These are phyloP conservation scores for Falco peregrinus DNA, from an alignment of 2,797 vertebrate genomes.

Conservation along the genomic window DNA sequence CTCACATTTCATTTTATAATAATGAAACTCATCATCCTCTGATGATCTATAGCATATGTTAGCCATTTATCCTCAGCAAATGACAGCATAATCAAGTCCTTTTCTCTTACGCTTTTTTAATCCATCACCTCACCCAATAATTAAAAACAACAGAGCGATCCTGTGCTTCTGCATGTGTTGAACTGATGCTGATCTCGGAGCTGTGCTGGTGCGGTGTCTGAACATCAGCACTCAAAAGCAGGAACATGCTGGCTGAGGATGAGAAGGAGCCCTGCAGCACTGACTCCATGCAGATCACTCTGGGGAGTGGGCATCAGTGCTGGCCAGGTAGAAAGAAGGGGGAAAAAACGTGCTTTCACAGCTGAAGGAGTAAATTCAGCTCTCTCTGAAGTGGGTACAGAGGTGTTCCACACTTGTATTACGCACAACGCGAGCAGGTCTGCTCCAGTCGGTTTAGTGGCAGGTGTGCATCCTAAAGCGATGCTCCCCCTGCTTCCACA, in stretches of 20 bases:
- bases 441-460: background rate
- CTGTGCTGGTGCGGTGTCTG: background rate
- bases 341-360: background rate
- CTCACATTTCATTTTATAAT: background rate
- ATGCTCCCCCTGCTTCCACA: background rate
- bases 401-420: background rate
- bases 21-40: background rate
- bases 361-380: background rate
- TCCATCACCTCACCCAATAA: background rate
- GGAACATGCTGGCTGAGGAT: background rate
- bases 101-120: background rate
- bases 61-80: background rate
- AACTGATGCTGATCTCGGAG: background rate
- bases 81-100: background rate
- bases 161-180: background rate
- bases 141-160: background rate
- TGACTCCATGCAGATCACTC: background rate
- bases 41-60: background rate
- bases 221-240: background rate
- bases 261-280: background rate
- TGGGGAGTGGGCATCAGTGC: accelerated
- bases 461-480: background rate
- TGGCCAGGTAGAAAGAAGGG: background rate
- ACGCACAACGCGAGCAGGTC: background rate
- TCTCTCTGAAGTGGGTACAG: background rate